These are phyloP conservation scores for Colossoma macropomum DNA, from an alignment of 2,113 vertebrate genomes.

Conservation along the genomic window DNA sequence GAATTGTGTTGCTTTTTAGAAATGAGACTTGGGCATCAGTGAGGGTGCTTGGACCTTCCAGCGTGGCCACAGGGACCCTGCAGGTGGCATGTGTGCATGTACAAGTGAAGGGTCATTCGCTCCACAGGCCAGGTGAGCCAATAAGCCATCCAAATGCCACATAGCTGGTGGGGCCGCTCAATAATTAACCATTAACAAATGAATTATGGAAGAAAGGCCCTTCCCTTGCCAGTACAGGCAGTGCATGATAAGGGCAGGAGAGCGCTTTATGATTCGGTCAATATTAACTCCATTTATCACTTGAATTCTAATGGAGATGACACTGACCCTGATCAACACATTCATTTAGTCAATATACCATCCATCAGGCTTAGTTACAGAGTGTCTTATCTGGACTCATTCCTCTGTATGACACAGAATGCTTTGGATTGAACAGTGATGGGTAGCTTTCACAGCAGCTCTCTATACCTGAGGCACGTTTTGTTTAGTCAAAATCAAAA, in stretches of 20 bases:
- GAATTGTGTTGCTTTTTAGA: not conserved
- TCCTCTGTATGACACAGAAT: conserved; percentile 39
- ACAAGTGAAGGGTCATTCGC: not conserved
- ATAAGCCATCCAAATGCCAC: conserved; percentile 44
- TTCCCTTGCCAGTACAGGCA: not conserved
- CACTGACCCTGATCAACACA: conserved; percentile 26
- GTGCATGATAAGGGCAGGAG: not conserved
- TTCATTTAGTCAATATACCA: conserved; percentile 26
- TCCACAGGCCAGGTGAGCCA: not conserved
- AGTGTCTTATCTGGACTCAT: conserved; percentile 39
- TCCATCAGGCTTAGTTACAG: conserved; percentile 31
- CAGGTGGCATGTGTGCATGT: not conserved
- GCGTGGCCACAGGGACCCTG: not conserved
- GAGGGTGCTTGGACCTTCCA: not conserved
- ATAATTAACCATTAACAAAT: conserved; percentile 43
- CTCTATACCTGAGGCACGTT: conserved; percentile 47
- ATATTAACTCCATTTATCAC: conserved; percentile 23
- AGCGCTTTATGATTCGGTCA: not conserved
- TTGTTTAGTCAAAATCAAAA: conserved; percentile 48
- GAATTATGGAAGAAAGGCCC: conserved; percentile 11
- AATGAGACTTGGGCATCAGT: not conserved
- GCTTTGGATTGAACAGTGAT: conserved; percentile 43
- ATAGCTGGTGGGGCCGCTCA: conserved; percentile 11
- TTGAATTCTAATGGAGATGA: not conserved
- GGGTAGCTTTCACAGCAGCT: conserved; percentile 35